Conservation (phyloP, 1,140 invertebrate genomes). For the Andrena cerasifolii region DNA sequence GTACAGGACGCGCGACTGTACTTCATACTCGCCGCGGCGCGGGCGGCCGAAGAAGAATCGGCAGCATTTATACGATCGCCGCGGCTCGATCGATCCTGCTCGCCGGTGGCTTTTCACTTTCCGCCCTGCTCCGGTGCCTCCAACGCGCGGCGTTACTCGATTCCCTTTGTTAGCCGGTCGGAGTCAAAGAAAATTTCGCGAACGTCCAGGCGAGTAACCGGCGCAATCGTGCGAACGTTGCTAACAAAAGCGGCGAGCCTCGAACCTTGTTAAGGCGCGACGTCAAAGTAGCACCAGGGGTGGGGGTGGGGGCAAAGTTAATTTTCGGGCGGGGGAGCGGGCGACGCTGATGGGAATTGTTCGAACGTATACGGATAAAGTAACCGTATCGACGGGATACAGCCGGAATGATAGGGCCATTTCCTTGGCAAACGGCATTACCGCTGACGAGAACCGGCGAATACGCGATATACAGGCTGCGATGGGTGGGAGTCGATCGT, state of each 20-base stretch:
- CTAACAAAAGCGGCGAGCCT: conserved; percentile 53
- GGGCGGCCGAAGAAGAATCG: conserved; percentile 5
- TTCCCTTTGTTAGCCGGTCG: conserved; percentile 38
- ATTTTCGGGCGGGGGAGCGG: conserved; percentile 31
- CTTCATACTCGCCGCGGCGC: conserved; percentile 22
- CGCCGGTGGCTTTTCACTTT: neutral
- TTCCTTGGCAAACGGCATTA: conserved; percentile 27
- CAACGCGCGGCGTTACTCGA: conserved; percentile 22
- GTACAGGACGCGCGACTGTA: conserved; percentile 31
- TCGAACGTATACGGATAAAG: conserved; percentile 40
- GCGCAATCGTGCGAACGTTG: conserved; percentile 48
- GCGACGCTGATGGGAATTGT: conserved; percentile 27
- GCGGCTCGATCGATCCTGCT: conserved; percentile 11
- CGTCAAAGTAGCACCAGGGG: conserved; percentile 64
- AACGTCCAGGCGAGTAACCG: conserved; percentile 33
- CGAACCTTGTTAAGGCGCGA: conserved; percentile 56
- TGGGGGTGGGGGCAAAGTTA: conserved; percentile 56
- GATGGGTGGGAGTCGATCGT: neutral
- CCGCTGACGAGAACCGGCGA: neutral
- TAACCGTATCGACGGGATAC: conserved; percentile 24
- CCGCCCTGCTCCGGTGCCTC: neutral
- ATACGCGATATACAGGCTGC: neutral
- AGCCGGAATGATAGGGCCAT: conserved; percentile 11
- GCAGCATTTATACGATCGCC: conserved; percentile 39
- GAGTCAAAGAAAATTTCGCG: conserved; percentile 54